Conservation (phyloP, 2,113 vertebrate genomes). For the Triplophysa siluroides region DNA sequence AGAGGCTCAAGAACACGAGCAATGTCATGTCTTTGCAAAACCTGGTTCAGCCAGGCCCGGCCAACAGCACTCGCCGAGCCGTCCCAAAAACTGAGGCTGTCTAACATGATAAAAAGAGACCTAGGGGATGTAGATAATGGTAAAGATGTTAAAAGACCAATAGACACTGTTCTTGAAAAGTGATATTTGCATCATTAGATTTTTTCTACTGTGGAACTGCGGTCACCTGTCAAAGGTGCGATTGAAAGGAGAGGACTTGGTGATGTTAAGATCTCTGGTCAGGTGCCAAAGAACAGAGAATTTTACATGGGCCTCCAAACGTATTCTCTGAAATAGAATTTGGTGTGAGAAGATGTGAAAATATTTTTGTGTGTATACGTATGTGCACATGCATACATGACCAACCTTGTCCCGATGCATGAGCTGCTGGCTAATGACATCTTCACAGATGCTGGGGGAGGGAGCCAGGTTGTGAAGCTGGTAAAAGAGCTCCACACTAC, state of each 20-base stretch:
- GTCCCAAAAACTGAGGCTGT: conserved; percentile 94
- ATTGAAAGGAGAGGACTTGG: conserved; percentile 93
- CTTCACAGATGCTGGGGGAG: conserved; percentile 95
- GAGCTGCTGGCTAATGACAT: conserved; percentile 96
- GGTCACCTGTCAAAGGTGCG: conserved; percentile 95
- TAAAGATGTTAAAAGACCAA: neutral
- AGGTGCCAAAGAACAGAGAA: conserved; percentile 98
- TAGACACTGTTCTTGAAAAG: neutral
- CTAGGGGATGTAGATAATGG: conserved; percentile 64
- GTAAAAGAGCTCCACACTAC: conserved; percentile 96
- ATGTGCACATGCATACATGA: neutral
- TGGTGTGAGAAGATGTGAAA: neutral
- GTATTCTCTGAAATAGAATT: conserved; percentile 79
- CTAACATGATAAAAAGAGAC: conserved; percentile 97
- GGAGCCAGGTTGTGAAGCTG: conserved; percentile 97
- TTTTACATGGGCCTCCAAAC: conserved; percentile 92
- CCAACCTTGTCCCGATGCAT: conserved; percentile 95
- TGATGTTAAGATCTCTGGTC: conserved; percentile 94
- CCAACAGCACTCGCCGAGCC: conserved; percentile 93
- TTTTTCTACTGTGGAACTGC: neutral
- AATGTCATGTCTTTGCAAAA: conserved; percentile 96
- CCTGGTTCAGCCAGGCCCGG: conserved; percentile 95
- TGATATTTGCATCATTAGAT: neutral
- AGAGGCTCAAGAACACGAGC: conserved; percentile 94
- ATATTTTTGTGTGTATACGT: neutral